A percentile compares a stretch with the other conserved stretches of the same genome.
Evolutionary conservation across 1,140 invertebrate species (phyloP).

Genomic region (Tetraneura akinire): DNA sequence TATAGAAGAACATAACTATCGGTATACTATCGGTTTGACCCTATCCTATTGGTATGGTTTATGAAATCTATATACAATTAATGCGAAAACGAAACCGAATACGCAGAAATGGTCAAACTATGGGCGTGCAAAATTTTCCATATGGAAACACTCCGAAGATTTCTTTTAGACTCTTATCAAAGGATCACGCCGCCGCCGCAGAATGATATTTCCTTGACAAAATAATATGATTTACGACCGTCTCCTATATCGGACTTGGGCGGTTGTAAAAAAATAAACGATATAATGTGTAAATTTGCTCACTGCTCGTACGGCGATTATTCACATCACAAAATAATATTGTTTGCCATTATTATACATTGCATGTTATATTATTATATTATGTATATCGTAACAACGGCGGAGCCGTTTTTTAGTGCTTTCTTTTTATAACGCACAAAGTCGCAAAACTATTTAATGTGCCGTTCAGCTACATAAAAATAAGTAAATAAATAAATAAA

Average conservation of each 20-base stretch:
- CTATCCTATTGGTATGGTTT: too few species aligned
- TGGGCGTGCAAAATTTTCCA: conserved; percentile 28
- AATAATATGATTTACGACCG: conserved; percentile 34
- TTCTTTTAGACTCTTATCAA: conserved; percentile 22
- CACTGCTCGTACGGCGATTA: neutral
- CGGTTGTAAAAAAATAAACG: conserved; percentile 36
- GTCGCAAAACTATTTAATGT: conserved; percentile 47
- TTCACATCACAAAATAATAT: conserved; percentile 45
- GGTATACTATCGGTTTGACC: too few species aligned
- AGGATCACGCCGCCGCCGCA: conserved; percentile 23
- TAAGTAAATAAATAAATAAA: too few species aligned
- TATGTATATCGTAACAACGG: neutral
- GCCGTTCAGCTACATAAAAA: conserved; percentile 32
- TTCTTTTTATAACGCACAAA: conserved; percentile 48
- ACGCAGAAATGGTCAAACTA: conserved; percentile 39
- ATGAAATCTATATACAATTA: too few species aligned
- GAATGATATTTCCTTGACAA: conserved; percentile 48
- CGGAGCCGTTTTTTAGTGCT: conserved; percentile 42
- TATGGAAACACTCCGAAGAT: conserved; percentile 39
- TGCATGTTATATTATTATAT: neutral
- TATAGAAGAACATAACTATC: too few species aligned
- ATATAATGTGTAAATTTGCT: neutral
- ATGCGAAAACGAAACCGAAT: too few species aligned
- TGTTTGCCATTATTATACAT: conserved; percentile 26
- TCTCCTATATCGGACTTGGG: neutral